These are phyloP conservation scores for Chloebia gouldiae DNA, from an alignment of 2,113 vertebrate species.

Conservation along the genomic window DNA sequence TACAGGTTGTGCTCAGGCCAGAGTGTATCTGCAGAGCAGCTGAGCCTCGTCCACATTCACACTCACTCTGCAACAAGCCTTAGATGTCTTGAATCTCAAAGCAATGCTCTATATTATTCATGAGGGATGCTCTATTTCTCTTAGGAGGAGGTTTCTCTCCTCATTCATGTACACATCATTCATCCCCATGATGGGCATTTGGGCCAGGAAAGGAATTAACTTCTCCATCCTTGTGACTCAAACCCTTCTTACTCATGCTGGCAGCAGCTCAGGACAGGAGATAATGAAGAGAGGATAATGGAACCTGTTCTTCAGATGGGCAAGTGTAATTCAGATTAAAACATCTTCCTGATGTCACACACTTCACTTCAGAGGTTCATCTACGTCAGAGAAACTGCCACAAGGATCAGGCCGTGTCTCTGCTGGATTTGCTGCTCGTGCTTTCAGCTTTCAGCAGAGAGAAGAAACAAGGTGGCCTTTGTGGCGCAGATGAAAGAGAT, in stretches of 20 bases:
- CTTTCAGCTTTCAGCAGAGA: neutral
- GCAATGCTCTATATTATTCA: neutral
- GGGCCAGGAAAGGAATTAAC: constrained; percentile 1
- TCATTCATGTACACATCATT: neutral
- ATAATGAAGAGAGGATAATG: constrained; percentile 20
- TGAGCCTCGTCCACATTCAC: neutral
- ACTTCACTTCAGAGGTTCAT: neutral
- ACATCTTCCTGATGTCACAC: constrained; percentile 36
- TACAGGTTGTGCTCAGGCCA: neutral
- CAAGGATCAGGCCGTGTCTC: neutral
- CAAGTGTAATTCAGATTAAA: constrained; percentile 20
- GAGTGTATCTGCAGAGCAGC: neutral
- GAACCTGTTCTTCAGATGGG: neutral
- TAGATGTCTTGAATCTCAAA: neutral
- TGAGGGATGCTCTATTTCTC: neutral
- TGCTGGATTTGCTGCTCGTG: accelerated
- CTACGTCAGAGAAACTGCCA: neutral
- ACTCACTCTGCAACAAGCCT: neutral
- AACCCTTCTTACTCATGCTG: constrained; percentile 51
- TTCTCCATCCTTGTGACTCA: constrained; percentile 32
- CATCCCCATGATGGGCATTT: neutral
- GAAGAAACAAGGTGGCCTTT: neutral
- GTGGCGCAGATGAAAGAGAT: neutral
- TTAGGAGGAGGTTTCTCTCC: neutral
- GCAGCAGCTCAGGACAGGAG: neutral